A percentile compares a stretch with the other conserved stretches of the same genome.
phyloP scores from a whole-genome alignment of 2,797 vertebrate genomes.

The Paratrypauchen microcephalus region DNA sequence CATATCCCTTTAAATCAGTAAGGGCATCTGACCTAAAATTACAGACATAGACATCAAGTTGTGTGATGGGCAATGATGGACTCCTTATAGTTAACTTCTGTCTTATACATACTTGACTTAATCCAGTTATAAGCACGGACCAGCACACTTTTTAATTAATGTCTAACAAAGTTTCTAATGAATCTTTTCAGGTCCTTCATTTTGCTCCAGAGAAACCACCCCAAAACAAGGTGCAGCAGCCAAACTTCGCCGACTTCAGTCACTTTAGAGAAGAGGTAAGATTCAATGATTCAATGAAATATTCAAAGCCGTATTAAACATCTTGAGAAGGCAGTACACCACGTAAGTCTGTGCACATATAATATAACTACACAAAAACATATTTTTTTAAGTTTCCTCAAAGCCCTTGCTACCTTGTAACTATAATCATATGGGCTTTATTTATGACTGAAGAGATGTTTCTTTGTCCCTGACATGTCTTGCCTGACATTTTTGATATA shows the following conservation, averaged over 20 bases:
- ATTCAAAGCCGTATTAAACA: neutral
- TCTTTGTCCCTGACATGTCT: conserved; percentile 28
- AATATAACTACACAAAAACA: conserved; percentile 11
- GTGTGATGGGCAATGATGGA: neutral
- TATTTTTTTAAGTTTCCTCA: conserved; percentile 32
- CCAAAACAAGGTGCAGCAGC: conserved; percentile 65
- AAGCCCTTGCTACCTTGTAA: neutral
- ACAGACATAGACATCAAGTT: neutral
- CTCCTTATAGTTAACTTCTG: neutral
- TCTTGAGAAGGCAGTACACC: neutral
- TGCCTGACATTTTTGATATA: conserved; percentile 4
- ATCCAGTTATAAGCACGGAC: no score
- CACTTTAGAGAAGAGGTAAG: conserved; percentile 78
- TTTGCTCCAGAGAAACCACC: conserved; percentile 57
- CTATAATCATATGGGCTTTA: conserved; percentile 21
- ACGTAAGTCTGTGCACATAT: neutral
- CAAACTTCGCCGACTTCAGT: conserved; percentile 77
- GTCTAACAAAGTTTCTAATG: neutral
- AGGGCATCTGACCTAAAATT: neutral
- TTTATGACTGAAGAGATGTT: conserved; percentile 23
- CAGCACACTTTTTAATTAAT: conserved; percentile 2
- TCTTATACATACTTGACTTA: no score
- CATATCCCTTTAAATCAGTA: no score
- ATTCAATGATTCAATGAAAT: neutral
- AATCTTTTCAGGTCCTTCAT: conserved; percentile 64